Evolutionary conservation across 2,888 invertebrate genomes (phyloP), one percentile per base, ranked within the genome.

Genomic region (Sarcophaga carnaria): DNA sequence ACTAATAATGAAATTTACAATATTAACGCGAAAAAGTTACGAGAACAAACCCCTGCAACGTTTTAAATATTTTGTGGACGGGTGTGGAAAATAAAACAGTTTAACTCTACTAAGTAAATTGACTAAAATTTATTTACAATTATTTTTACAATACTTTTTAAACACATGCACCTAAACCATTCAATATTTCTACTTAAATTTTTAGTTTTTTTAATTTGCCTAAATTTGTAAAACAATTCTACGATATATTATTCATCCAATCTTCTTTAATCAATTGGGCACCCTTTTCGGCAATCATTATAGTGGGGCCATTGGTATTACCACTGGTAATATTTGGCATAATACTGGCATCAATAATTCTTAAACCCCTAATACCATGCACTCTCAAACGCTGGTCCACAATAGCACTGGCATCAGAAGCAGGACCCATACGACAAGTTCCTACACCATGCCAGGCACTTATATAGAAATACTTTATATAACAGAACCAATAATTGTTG

Each of bases 271-370:
- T 89, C 71, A 92, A 88, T 66, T 97, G 97, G 12, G 97, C 95
- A 0, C 95, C 97, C 90, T 97, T 97, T 92, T 98, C 97, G 0
- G 96, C 97, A 80, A 98, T 97, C 97, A 98, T 97, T 49, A 97
- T 96, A 0, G 96, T 95, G 0, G 97, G 97, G 0, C 97, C 97
- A 91, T 97, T 97, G 0, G 97, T 97, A 92, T 97, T 97, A 1
- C 96, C 97, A 77, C 95, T 96, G 0, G 96, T 95, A 76, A 97
- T 96, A 14, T 93, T 94, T 0, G 97, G 97, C 96, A 97, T 97
- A 59, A 98, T 95, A 89, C 97, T 97, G 0, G 96, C 97, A 91
- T 98, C 97, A 6, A 97, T 95, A 0, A 98, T 96, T n/a, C 97
- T 94, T 8, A 98, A 94, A n/a, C 95, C 95, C 10, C 93, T 91